Evolutionary conservation across 92 coral and sea anemone genomes (phyloP).

Genomic region (Porites cylindrica): DNA sequence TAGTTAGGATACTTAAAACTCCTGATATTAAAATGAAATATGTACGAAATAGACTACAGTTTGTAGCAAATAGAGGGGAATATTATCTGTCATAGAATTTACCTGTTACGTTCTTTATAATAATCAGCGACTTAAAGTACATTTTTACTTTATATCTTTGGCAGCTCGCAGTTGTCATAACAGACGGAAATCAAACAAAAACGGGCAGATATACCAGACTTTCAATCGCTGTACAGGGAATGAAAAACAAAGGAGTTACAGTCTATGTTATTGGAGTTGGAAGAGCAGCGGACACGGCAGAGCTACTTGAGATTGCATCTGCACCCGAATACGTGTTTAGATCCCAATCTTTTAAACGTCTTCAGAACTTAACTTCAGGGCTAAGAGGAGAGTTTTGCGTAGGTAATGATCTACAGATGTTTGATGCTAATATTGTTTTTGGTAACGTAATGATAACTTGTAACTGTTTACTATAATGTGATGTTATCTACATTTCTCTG

Average conservation of each 20-base stretch:
- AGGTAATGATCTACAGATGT: constrained; percentile 16
- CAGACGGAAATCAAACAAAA: constrained; percentile 70
- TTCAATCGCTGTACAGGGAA: constrained; percentile 42
- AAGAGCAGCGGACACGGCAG: constrained; percentile 30
- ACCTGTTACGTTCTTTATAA: too few relatives aligned
- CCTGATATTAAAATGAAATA: neutral
- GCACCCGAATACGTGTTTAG: constrained; percentile 16
- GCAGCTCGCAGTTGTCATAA: constrained; percentile 60
- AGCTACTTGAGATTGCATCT: constrained; percentile 65
- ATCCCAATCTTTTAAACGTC: constrained; percentile 50
- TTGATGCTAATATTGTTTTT: too few relatives aligned
- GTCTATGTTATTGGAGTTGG: constrained; percentile 72
- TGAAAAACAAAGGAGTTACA: constrained; percentile 62
- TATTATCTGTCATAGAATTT: too few relatives aligned
- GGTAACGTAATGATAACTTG: too few relatives aligned
- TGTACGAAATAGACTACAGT: too few relatives aligned
- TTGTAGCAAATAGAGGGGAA: too few relatives aligned
- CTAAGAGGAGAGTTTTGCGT: constrained; percentile 51
- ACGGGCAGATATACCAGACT: constrained; percentile 40
- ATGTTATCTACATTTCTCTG: too few relatives aligned
- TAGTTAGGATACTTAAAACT: too few relatives aligned
- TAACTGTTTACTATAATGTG: too few relatives aligned
- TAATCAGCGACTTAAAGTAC: too few relatives aligned
- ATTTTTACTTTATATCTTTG: too few relatives aligned
- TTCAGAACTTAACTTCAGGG: constrained; percentile 24